These are phyloP conservation scores for Nyctibius grandis DNA, from an alignment of 2,797 vertebrate genomes.

Conservation along the genomic window DNA sequence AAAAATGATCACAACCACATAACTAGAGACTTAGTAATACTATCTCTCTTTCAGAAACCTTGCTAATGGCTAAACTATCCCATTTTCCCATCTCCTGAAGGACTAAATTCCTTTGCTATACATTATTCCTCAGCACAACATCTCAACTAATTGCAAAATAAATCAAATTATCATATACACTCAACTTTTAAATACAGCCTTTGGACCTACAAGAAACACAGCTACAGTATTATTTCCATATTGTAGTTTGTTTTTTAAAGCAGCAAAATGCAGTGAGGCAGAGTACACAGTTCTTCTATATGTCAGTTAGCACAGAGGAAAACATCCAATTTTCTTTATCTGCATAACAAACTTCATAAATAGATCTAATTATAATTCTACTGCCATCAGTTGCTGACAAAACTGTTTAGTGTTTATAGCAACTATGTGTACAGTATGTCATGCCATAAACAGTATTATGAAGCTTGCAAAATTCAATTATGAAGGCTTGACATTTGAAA, in stretches of 20 bases:
- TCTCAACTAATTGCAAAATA: not conserved
- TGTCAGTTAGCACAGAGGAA: constrained; percentile 40
- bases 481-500: constrained; percentile 13
- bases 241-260: not conserved
- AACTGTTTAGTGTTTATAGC: constrained; percentile 44
- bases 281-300: not conserved
- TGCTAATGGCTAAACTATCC: not conserved
- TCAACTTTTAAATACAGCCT: constrained; percentile 2
- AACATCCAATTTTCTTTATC: constrained; percentile 39
- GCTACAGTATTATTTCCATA: not conserved
- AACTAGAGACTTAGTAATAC: not conserved
- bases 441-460: not conserved
- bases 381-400: constrained; percentile 46
- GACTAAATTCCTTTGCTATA: not conserved
- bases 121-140: not conserved
- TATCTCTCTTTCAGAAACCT: not conserved
- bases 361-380: constrained; percentile 51
- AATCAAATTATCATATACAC: not conserved
- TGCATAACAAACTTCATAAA: constrained; percentile 41
- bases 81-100: not conserved
- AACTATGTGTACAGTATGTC: constrained; percentile 27
- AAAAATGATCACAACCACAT: not conserved
- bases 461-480: constrained; percentile 48
- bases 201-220: not conserved
- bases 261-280: not conserved